Evolutionary conservation across 2,797 vertebrate species (phyloP), one percentile per base, ranked within the genome.

Genomic region (Chrysocyon brachyurus): DNA sequence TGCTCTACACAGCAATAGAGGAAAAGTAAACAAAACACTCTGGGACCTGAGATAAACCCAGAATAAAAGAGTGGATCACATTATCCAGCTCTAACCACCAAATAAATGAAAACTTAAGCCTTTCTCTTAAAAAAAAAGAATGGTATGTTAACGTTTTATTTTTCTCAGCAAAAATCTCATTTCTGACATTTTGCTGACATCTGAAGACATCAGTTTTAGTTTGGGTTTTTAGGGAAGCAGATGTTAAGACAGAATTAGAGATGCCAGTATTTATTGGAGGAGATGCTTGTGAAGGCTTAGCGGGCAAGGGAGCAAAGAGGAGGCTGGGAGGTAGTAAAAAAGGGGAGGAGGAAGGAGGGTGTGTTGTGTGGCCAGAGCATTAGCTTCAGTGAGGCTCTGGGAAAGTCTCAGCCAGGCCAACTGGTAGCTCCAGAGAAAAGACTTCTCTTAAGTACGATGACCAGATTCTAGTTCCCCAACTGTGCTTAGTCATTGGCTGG

Each of bases 61-160:
- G 90, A 84, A 57, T 63, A 90, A 90, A 94, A 61, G 21, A 28
- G 33, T 49, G 15, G 46, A 11, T 36, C 79, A 83, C 36, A 19
- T 92, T 72, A 64, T 59, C 49, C 28, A 64, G 49, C 36, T 95
- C 70, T 49, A 72, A 40, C 33, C 33, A 19, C 15, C 68, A 40
- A 92, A 87, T 66, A 93, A 81, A 73, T n/a, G 26, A 68, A 94
- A 89, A 57, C 12, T 40, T 75, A 91, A 95, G 61, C 11, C 12
- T 95, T 97, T 90, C 52, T 85, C 79, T 96, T 54, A 33, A 68
- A 49, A 75, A 66, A 83, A 72, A 12, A 95, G 91, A 94, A n/a
- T 16, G 33, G 24, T 49, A 49, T 77, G n/a, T 91, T 96, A 7
- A 49, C 4, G 14, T 73, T 79, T 97, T 66, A 14, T 79, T 91